Conservation (phyloP, 2,888 invertebrate genomes). For the Zaprionus bogoriensis region DNA sequence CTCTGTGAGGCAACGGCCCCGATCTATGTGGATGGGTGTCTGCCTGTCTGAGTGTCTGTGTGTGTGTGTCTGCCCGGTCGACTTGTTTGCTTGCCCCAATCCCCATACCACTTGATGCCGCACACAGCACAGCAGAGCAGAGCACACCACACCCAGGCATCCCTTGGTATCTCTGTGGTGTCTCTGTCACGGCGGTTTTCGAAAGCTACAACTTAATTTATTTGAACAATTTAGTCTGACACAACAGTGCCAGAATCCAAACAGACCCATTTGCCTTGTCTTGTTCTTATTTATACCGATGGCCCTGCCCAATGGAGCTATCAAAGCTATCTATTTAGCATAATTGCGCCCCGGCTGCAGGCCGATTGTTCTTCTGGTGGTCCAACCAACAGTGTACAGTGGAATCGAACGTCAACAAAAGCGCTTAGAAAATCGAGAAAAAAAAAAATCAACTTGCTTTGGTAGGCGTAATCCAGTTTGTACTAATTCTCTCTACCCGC, state of each 20-base stretch:
- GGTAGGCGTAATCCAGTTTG: no score
- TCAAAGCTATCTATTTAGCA: conserved; percentile 71
- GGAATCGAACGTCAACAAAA: conserved; percentile 7
- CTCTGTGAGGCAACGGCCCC: conserved; percentile 61
- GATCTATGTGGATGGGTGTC: conserved; percentile 34
- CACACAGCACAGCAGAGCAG: no score
- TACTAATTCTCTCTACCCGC: no score
- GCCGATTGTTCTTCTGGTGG: conserved; percentile 41
- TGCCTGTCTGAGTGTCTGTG: neutral
- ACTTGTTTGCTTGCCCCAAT: conserved; percentile 73
- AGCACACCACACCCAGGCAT: conserved; percentile 35
- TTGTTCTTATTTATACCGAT: conserved; percentile 66
- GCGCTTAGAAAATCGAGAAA: neutral
- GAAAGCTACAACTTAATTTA: conserved; percentile 78
- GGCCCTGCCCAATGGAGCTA: conserved; percentile 63
- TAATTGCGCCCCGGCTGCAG: conserved; percentile 57
- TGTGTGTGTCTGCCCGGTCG: conserved; percentile 8
- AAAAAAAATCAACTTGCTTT: no score
- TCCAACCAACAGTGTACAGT: conserved; percentile 35
- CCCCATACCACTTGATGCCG: conserved; percentile 56
- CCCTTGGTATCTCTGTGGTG: conserved; percentile 16
- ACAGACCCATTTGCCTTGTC: conserved; percentile 53
- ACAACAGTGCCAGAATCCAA: conserved; percentile 51
- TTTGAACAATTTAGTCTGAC: conserved; percentile 77
- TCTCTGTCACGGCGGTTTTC: conserved; percentile 46